Conservation (phyloP, 35 echinoderm and acorn worm species). For the Chiridota heheva region DNA sequence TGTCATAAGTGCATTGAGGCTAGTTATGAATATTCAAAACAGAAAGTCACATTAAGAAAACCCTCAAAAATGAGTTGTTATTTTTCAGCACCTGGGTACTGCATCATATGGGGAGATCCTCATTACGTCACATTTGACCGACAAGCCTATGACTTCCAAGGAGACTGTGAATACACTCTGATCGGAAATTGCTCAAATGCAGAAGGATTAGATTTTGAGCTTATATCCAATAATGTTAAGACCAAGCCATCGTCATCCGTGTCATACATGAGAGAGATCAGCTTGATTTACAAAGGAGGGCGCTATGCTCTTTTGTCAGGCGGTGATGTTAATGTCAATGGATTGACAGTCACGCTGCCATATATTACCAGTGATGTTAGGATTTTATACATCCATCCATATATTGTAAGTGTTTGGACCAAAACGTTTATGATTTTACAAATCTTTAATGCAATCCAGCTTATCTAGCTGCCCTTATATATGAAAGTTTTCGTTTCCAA, state of each 20-base stretch:
- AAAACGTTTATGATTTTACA: too few species aligned
- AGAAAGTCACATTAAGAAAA: too few species aligned
- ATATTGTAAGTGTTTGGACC: constrained; percentile 66
- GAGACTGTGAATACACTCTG: constrained; percentile 69
- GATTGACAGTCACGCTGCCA: constrained; percentile 23
- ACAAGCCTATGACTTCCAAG: constrained; percentile 54
- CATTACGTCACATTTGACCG: constrained; percentile 85
- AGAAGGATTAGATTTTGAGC: constrained; percentile 52
- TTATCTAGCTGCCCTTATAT: too few species aligned
- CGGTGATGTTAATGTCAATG: constrained; percentile 9
- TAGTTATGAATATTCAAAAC: too few species aligned
- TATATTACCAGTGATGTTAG: constrained; percentile 22
- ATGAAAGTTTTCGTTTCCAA: too few species aligned
- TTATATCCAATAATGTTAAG: constrained; percentile 47
- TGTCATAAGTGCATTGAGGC: too few species aligned
- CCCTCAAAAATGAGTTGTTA: too few species aligned
- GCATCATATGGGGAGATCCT: constrained; percentile 70
- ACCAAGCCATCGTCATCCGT: constrained; percentile 37
- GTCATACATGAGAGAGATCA: constrained; percentile 37
- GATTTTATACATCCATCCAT: constrained; percentile 37
- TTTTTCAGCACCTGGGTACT: constrained; percentile 29
- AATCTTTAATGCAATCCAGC: too few species aligned
- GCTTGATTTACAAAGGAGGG: constrained; percentile 23
- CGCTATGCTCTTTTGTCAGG: constrained; percentile 43
- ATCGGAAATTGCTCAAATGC: constrained; percentile 19